A percentile compares a stretch with the other conserved stretches of the same genome.
phyloP scores from a whole-genome alignment of 2,888 invertebrate species.

The Hydropsyche betteni region DNA sequence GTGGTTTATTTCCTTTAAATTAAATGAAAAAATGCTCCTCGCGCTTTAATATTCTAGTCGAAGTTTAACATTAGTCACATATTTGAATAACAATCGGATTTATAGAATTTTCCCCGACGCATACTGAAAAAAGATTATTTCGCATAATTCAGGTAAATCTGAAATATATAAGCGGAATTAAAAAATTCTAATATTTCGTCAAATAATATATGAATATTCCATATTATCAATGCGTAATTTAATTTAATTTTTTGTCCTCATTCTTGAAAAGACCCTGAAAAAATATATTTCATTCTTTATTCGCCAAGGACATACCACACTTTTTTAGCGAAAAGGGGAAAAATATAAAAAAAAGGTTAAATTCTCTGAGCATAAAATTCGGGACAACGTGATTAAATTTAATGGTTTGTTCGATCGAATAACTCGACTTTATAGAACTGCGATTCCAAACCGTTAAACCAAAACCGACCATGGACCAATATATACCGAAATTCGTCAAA shows the following conservation, averaged over 20 bases:
- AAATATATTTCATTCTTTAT: neutral
- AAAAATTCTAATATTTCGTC: too few relatives aligned
- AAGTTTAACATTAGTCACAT: too few relatives aligned
- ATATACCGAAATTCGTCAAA: too few relatives aligned
- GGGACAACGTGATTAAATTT: slow-evolving; percentile 25
- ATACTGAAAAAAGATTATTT: too few relatives aligned
- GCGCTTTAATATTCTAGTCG: neutral
- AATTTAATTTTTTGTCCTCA: neutral
- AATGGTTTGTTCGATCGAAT: slow-evolving; percentile 19
- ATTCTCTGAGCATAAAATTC: slow-evolving; percentile 22
- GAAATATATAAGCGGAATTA: too few relatives aligned
- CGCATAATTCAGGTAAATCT: too few relatives aligned
- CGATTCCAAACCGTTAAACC: slow-evolving; percentile 13
- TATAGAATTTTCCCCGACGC: neutral
- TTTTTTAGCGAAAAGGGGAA: neutral
- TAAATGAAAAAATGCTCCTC: neutral
- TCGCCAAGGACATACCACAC: neutral
- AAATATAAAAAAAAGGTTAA: neutral
- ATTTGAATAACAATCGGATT: slow-evolving; percentile 9
- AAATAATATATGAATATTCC: too few relatives aligned
- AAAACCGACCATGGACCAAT: neutral
- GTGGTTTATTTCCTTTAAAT: neutral
- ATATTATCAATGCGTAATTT: neutral
- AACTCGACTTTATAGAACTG: slow-evolving; percentile 7
- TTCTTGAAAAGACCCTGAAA: neutral